These are phyloP conservation scores for Otocyon megalotis DNA, from an alignment of 2,113 vertebrate genomes.

Conservation along the genomic window DNA sequence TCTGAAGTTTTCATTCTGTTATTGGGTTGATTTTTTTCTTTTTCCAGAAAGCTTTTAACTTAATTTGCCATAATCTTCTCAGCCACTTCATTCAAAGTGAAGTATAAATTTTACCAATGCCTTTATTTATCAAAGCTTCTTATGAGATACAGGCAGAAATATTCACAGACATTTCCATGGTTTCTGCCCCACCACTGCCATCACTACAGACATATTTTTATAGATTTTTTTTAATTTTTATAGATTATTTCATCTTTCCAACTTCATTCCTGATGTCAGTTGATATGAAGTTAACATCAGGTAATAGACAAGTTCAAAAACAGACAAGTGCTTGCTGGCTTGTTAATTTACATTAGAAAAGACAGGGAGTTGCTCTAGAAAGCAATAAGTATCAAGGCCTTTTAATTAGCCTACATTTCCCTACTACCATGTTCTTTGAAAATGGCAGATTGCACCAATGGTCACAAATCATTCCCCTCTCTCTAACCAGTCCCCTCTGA, in stretches of 20 bases:
- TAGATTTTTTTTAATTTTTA: background rate
- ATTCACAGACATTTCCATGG: background rate
- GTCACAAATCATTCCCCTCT: too few relatives aligned
- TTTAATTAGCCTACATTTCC: too few relatives aligned
- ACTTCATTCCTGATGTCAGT: background rate
- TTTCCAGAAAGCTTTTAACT: background rate
- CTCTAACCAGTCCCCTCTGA: too few relatives aligned
- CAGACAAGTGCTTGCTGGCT: background rate
- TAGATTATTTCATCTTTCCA: background rate
- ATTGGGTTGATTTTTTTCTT: background rate
- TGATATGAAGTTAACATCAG: background rate
- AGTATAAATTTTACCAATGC: background rate
- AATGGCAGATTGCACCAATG: too few relatives aligned
- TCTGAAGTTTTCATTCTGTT: constrained; percentile 12
- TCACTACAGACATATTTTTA: background rate
- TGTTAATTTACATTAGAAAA: background rate
- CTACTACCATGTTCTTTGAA: too few relatives aligned
- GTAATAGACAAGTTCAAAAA: background rate
- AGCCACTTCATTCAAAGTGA: background rate
- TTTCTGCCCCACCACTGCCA: rapidly evolving
- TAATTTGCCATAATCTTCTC: background rate
- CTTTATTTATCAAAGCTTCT: background rate
- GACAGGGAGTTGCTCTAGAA: background rate
- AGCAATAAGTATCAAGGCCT: too few relatives aligned
- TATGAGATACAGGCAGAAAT: background rate